A percentile compares a stretch with the other conserved stretches of the same genome.
These are phyloP conservation scores for Setipinna tenuifilis DNA, from an alignment of 2,797 vertebrate genomes.

Conservation along the genomic window DNA sequence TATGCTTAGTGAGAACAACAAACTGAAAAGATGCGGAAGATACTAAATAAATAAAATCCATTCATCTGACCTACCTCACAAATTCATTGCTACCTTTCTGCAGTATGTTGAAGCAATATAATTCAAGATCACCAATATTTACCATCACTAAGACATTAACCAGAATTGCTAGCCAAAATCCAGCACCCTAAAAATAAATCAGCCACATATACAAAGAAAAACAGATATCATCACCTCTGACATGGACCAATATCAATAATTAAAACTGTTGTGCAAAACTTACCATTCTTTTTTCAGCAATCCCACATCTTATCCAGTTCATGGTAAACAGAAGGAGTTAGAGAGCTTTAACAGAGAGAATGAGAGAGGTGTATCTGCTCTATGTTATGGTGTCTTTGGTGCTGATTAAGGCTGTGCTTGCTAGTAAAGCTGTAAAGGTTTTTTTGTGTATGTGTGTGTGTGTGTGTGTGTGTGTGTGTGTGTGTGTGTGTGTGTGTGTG, in stretches of 20 bases:
- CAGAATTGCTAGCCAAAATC: neutral
- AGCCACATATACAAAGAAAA: neutral
- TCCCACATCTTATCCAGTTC: neutral
- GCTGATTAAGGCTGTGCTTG: neutral
- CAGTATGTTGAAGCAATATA: neutral
- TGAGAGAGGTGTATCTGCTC: neutral
- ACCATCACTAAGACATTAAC: neutral
- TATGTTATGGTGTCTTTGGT: neutral
- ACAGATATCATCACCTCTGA: neutral
- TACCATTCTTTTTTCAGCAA: neutral
- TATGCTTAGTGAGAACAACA: neutral
- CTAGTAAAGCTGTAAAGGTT: neutral
- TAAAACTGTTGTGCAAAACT: neutral
- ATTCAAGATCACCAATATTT: neutral
- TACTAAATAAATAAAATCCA: neutral
- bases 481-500: neutral
- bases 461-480: neutral
- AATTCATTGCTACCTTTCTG: neutral
- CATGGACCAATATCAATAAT: neutral
- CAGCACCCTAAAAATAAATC: too few species aligned
- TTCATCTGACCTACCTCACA: neutral
- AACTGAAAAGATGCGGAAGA: neutral
- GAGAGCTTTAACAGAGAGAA: neutral
- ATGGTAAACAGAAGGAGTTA: neutral
- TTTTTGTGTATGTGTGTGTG: neutral